Conservation (phyloP, 2,888 invertebrate species). For the Lepas anatifera region DNA sequence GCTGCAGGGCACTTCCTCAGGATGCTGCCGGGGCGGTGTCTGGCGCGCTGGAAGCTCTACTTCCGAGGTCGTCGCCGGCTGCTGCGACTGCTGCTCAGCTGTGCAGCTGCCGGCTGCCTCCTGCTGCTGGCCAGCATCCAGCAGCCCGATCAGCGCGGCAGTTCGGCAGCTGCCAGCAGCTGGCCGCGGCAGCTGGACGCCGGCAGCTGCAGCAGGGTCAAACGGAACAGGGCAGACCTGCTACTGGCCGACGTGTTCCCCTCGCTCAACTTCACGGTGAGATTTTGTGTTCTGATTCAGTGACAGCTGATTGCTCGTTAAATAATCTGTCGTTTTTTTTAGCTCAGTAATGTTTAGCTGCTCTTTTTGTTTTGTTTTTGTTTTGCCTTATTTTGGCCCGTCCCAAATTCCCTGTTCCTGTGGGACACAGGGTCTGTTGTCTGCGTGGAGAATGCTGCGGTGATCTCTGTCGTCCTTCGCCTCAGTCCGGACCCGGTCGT, state of each 20-base stretch:
- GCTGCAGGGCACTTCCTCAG: too few relatives aligned
- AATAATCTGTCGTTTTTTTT: too few relatives aligned
- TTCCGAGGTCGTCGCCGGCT: not conserved
- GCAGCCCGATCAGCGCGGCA: not conserved
- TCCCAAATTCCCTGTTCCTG: too few relatives aligned
- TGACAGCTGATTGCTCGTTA: too few relatives aligned
- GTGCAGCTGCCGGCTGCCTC: not conserved
- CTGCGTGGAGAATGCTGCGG: too few relatives aligned
- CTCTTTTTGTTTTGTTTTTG: too few relatives aligned
- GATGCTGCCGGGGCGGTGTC: not conserved
- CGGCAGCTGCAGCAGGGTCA: not conserved
- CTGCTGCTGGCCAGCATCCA: not conserved
- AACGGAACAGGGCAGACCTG: conserved; percentile 25
- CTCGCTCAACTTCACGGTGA: conserved; percentile 28
- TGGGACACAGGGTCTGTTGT: too few relatives aligned
- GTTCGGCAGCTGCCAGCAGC: not conserved
- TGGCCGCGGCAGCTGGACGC: not conserved
- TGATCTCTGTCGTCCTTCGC: too few relatives aligned
- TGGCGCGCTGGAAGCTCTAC: not conserved
- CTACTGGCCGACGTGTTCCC: conserved; percentile 28
- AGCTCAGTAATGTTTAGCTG: too few relatives aligned
- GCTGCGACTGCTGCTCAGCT: not conserved
- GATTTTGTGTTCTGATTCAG: too few relatives aligned
- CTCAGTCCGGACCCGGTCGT: too few relatives aligned
- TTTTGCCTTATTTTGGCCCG: too few relatives aligned